These are phyloP conservation scores for Calyptomena viridis DNA, from an alignment of 2,113 vertebrate species.

Conservation along the genomic window DNA sequence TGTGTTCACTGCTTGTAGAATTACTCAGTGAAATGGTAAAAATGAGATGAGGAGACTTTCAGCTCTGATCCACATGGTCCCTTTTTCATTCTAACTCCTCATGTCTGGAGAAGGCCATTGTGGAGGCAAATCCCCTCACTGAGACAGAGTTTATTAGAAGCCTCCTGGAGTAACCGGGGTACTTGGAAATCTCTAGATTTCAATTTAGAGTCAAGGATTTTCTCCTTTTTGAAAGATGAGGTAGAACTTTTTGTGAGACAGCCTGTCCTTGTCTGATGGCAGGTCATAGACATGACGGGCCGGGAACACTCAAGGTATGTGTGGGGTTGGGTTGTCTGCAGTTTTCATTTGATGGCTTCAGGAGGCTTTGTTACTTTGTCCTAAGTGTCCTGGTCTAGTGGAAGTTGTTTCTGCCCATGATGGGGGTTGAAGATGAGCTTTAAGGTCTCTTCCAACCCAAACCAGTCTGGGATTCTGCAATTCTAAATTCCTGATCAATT, in stretches of 20 bases:
- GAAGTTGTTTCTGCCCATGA: neutral
- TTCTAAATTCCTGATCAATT: neutral
- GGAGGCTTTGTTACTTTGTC: neutral
- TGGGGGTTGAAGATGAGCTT: neutral
- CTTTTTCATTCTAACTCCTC: fast-evolving
- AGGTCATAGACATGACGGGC: slow-evolving; percentile 99
- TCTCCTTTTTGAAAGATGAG: neutral
- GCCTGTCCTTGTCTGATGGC: neutral
- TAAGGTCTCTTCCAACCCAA: neutral
- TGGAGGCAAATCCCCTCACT: neutral
- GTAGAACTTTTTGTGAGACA: neutral
- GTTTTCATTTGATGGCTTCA: neutral
- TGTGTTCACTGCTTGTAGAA: neutral
- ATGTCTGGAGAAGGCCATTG: neutral
- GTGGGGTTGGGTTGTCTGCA: neutral
- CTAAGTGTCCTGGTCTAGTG: neutral
- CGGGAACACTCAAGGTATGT: slow-evolving; percentile 90
- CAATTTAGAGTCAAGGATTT: neutral
- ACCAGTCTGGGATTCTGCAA: neutral
- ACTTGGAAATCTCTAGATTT: neutral
- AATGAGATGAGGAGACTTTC: neutral
- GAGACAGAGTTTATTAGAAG: neutral
- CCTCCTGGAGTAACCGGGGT: neutral
- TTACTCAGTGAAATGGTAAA: neutral
- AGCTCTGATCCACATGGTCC: neutral